Evolutionary conservation across 1,140 invertebrate genomes (phyloP).

Genomic region (Kradibia gibbosae): DNA sequence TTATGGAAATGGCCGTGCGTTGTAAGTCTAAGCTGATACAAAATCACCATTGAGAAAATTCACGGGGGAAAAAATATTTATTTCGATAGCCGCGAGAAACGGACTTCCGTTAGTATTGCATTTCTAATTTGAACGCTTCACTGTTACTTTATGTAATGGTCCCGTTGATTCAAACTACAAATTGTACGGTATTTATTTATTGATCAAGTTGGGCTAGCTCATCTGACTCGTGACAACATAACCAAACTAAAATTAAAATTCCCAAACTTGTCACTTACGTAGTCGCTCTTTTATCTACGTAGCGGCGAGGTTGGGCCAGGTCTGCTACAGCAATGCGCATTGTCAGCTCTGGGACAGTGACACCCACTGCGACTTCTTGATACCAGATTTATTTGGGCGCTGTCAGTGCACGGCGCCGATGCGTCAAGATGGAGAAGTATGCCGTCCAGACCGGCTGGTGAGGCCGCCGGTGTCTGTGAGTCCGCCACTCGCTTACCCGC

Average conservation of each 20-base stretch:
- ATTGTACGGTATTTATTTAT: neutral
- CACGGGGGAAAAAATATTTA: neutral
- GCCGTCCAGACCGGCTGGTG: conserved; percentile 64
- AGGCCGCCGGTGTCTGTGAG: conserved; percentile 54
- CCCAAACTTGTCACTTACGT: neutral
- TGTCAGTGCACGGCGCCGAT: conserved; percentile 85
- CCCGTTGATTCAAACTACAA: neutral
- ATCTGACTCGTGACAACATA: neutral
- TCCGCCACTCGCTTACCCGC: conserved; percentile 40
- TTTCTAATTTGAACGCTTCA: neutral
- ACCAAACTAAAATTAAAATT: neutral
- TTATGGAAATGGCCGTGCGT: neutral
- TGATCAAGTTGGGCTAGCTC: neutral
- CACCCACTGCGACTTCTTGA: conserved; percentile 89
- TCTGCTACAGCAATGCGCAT: conserved; percentile 92
- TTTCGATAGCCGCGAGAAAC: neutral
- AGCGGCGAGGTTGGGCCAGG: conserved; percentile 89
- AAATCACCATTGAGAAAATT: neutral
- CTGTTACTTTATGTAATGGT: neutral
- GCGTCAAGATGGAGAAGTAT: conserved; percentile 78
- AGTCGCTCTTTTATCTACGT: conserved; percentile 31
- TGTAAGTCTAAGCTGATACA: neutral
- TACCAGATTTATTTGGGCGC: conserved; percentile 89
- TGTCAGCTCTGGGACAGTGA: conserved; percentile 86
- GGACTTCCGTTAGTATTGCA: neutral